Evolutionary conservation across 2,797 vertebrate genomes (phyloP), one percentile per base, ranked within the genome.

Genomic region (Coranthus polyacanthus): DNA sequence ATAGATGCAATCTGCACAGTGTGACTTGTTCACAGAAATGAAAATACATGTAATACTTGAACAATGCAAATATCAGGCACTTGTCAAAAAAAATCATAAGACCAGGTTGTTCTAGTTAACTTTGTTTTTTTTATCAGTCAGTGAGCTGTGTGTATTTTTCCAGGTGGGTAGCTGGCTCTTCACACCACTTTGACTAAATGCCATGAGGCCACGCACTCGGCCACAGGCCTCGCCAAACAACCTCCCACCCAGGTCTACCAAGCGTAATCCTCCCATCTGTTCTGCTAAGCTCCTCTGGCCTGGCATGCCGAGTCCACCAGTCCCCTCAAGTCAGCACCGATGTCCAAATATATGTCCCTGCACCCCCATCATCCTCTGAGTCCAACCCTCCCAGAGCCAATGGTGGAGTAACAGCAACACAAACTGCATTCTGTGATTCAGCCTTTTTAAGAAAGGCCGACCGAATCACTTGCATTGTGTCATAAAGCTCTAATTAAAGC

Each of bases 201-300:
- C 22, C 46, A 45, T 20, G 54, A 24, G 37, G 47, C 20, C 29
- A 12, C 10, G 34, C 41, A 4, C 41, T 67, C 5, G 3, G 38
- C 59, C 36, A 16, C 32, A 26, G 64, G 56, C 67, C 32, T 65
- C 12, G 5, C 54, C 43, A 62, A 53, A 29, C 15, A n/a, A 45
- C 17, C 36, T 59, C 55, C 13, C 22, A 58, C 13, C 32, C 38
- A 17, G 44, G 39, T 58, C 67, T 62, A 15, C 67, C 45, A 72
- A 51, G 66, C 70, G 22, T 64, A 61, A 77, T 67, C 18, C 18
- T 41, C 52, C 82, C 72, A 80, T 85, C 85, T 85, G 82, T 62
- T 47, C 6, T 17, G 22, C 39, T 24, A 20, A 15, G 10, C 38
- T 60, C 64, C 59, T 41, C 37, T 13, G 3, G 46, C 65, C 58